Conservation (phyloP, 2,113 vertebrate species). For the Oncorhynchus keta region DNA sequence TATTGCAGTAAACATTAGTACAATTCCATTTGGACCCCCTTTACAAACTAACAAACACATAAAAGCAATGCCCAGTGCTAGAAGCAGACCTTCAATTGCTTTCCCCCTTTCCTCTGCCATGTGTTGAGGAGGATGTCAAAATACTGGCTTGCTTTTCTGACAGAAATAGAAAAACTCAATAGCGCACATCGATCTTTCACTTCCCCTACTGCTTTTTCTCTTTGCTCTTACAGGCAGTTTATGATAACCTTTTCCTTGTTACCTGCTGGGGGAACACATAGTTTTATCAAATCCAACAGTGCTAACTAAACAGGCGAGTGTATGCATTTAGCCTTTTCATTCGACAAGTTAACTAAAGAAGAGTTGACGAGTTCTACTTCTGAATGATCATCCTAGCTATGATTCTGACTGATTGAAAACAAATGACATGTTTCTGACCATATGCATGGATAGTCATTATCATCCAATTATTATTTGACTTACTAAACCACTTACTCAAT, state of each 20-base stretch:
- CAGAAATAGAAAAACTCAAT: conserved; percentile 5
- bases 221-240: background rate
- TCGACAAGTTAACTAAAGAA: background rate
- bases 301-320: no score
- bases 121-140: conserved; percentile 1
- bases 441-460: background rate
- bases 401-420: background rate
- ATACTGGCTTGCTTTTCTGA: background rate
- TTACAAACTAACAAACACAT: background rate
- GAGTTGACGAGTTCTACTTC: background rate
- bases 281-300: background rate
- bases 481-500: background rate
- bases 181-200: background rate
- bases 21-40: background rate
- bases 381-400: background rate
- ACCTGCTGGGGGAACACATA: background rate
- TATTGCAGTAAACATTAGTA: background rate
- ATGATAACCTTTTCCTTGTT: background rate
- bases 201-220: background rate
- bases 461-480: background rate
- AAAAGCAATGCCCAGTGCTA: background rate
- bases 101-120: background rate
- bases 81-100: background rate
- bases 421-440: background rate
- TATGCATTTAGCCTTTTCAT: background rate